Evolutionary conservation across 53 echinoderm and acorn worm species (phyloP), one percentile per base, ranked within the genome.

Genomic region (Arbacia lixula): DNA sequence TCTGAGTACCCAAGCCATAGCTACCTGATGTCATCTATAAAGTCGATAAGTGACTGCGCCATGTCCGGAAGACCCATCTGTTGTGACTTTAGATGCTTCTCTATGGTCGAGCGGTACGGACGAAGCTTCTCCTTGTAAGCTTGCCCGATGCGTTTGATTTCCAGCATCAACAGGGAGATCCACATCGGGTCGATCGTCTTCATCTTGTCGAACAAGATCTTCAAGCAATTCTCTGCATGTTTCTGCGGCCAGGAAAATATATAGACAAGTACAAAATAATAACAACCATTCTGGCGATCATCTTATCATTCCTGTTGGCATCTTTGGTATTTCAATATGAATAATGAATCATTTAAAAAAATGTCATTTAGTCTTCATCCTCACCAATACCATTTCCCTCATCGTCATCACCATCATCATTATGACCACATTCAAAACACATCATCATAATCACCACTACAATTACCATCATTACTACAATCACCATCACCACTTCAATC

Each of bases 11-110:
- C 9, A 46, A 8, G 14, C 49, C 9, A 14, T 46, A 25, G 9
- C 82, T 72, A 98, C 98, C 88, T 98, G 28, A 94, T 86, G 50
- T 89, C 98, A 40, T 98, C 98, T 67, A 98, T 56, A 61, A 92
- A 94, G 58, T 98, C 94, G 20, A 98, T 86, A 55, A 98, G 67
- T 33, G 78, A 64, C 66, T 88, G 92, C 32, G 90, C 90, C 88
- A 88, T 43, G 42, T 98, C 98, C 22, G 88, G 66, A 14, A 92
- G 86, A 1, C 94, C 94, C 88, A 84, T 88, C 65, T 86, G 88
- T 26, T 88, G 92, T 20, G 90, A 90, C n/a, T 67, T 83, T 73
- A 83, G 90, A 41, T 88, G 68, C 26, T 86, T 85, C 53, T 94
- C 94, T 36, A 98, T 98, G 14, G 85, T 41, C 26, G 71, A 61